phyloP scores from a whole-genome alignment of 2,888 invertebrate genomes.

The Pemphredon lugubris region DNA sequence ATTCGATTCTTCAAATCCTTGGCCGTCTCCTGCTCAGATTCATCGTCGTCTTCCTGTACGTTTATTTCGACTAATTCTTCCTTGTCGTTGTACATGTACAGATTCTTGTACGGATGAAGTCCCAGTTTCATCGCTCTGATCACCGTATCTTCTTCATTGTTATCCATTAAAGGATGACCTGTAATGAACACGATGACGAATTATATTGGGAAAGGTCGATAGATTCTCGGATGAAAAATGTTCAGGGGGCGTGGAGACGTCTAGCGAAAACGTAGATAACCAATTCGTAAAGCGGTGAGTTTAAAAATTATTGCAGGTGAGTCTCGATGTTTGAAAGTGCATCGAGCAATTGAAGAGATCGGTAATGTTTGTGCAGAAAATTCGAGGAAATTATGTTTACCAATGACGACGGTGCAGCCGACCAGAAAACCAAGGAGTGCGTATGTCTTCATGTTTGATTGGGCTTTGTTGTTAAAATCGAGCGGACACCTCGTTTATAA shows the following conservation, averaged over 20 bases:
- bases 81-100: conserved; percentile 41
- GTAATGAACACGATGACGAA: too few species aligned
- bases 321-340: too few species aligned
- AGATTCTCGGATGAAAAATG: too few species aligned
- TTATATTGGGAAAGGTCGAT: too few species aligned
- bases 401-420: conserved; percentile 47
- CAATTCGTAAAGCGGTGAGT: too few species aligned
- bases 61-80: conserved; percentile 11
- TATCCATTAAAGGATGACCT: too few species aligned
- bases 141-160: conserved; percentile 6
- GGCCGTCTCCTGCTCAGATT: conserved; percentile 15
- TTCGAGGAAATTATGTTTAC: too few species aligned
- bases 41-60: neutral
- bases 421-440: conserved; percentile 59
- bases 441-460: conserved; percentile 61
- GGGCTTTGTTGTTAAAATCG: conserved; percentile 35
- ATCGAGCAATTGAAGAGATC: too few species aligned
- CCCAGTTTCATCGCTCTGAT: conserved; percentile 45
- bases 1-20: conserved; percentile 44
- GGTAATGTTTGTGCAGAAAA: too few species aligned
- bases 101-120: conserved; percentile 15
- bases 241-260: too few species aligned
- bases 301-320: too few species aligned
- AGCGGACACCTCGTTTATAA: conserved; percentile 59
- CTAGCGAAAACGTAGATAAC: too few species aligned